Evolutionary conservation across 2,113 vertebrate genomes (phyloP).

Genomic region (Hirundichthys speculiger): DNA sequence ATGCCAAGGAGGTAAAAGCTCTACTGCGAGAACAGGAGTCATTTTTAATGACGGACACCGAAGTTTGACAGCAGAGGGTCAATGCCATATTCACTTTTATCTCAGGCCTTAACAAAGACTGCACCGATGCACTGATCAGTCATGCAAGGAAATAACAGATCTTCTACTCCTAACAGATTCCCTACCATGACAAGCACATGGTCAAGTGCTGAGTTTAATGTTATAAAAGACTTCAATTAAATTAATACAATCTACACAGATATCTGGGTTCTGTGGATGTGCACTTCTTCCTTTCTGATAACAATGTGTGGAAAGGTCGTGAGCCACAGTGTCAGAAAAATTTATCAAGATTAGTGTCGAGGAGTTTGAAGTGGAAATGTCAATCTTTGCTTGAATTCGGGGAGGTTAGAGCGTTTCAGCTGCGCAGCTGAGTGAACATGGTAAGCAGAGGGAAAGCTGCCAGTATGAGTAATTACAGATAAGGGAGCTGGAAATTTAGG

Average conservation of each 20-base stretch:
- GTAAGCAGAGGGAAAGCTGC: conserved; percentile 21
- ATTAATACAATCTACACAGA: conserved; percentile 13
- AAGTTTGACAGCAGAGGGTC: conserved; percentile 31
- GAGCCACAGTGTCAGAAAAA: conserved; percentile 27
- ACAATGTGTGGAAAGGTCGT: conserved; percentile 36
- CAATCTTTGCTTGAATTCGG: conserved; percentile 25
- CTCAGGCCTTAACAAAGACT: conserved; percentile 31
- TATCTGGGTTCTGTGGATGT: conserved; percentile 2
- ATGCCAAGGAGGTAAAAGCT: conserved; percentile 33
- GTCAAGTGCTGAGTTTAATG: conserved; percentile 21
- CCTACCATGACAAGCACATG: conserved; percentile 36
- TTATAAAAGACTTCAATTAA: conserved; percentile 34
- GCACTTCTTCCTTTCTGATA: conserved; percentile 34
- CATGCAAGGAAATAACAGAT: conserved; percentile 48
- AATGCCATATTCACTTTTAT: conserved; percentile 46
- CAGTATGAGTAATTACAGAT: conserved; percentile 32
- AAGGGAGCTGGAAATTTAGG: conserved; percentile 39
- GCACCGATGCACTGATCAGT: conserved; percentile 32
- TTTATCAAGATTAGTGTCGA: conserved; percentile 39
- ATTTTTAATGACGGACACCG: conserved; percentile 31
- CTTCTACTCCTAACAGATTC: conserved; percentile 32
- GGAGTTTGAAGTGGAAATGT: conserved; percentile 29
- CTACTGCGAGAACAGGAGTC: conserved; percentile 6
- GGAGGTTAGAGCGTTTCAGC: conserved; percentile 30
- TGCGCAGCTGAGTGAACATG: conserved; percentile 27